A percentile compares a stretch with the other conserved stretches of the same genome.
These are phyloP conservation scores for Euspilapteryx auroguttella DNA, from an alignment of 2,888 invertebrate species.

Conservation along the genomic window DNA sequence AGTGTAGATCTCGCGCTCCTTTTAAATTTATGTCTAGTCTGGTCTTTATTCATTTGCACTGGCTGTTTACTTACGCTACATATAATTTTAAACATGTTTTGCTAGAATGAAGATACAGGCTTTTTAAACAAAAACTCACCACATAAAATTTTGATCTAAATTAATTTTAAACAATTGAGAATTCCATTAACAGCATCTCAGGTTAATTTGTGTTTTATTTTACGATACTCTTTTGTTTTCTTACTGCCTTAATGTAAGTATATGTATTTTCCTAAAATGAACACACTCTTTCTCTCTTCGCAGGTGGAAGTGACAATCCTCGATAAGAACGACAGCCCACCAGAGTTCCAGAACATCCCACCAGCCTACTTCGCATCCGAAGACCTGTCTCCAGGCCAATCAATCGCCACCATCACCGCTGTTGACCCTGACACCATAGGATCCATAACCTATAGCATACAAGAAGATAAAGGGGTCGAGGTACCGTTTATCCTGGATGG, in stretches of 20 bases:
- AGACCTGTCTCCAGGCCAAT: slow-evolving; percentile 80
- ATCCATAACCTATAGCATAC: slow-evolving; percentile 72
- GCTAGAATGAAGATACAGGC: too few relatives aligned
- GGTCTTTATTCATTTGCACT: too few relatives aligned
- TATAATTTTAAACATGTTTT: too few relatives aligned
- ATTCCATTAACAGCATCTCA: too few relatives aligned
- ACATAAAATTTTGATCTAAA: too few relatives aligned
- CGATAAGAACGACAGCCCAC: slow-evolving; percentile 96
- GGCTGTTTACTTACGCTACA: slow-evolving; percentile 11
- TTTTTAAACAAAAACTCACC: too few relatives aligned
- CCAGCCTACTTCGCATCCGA: slow-evolving; percentile 79
- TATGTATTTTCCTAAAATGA: too few relatives aligned
- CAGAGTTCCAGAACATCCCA: slow-evolving; percentile 77
- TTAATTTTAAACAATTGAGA: too few relatives aligned
- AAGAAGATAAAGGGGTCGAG: slow-evolving; percentile 65
- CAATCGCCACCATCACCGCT: slow-evolving; percentile 76
- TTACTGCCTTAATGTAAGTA: too few relatives aligned
- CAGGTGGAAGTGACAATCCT: slow-evolving; percentile 85
- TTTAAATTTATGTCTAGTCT: slow-evolving; percentile 25
- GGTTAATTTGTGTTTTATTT: too few relatives aligned
- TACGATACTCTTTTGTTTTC: too few relatives aligned
- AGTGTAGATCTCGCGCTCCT: too few relatives aligned
- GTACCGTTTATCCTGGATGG: slow-evolving; percentile 74
- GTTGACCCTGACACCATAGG: slow-evolving; percentile 87
- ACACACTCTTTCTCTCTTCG: slow-evolving; percentile 18